Conservation (phyloP, 2,888 invertebrate genomes). For the Charanyca ferruginea region DNA sequence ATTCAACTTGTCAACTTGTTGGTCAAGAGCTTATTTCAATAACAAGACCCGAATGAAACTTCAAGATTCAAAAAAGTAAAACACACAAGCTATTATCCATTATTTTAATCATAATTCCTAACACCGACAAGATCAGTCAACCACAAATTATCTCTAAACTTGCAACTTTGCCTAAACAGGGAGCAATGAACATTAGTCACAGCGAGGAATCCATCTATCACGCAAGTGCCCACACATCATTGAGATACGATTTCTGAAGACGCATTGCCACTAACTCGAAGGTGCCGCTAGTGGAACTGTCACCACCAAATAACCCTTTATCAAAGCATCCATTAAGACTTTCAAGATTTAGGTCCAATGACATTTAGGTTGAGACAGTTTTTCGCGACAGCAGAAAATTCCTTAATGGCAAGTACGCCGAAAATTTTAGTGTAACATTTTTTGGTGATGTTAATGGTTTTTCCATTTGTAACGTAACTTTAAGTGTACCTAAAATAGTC, state of each 20-base stretch:
- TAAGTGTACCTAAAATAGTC: neutral
- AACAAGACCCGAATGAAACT: too few relatives aligned
- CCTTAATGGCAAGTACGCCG: neutral
- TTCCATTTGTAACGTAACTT: too few relatives aligned
- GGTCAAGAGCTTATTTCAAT: too few relatives aligned
- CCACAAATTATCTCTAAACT: constrained; percentile 32
- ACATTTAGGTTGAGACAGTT: constrained; percentile 1
- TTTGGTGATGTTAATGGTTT: neutral
- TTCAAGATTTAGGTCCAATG: constrained; percentile 20
- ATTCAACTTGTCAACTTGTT: too few relatives aligned
- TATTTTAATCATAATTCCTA: neutral
- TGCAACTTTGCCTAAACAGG: constrained; percentile 24
- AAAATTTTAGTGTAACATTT: neutral
- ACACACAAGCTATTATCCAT: too few relatives aligned
- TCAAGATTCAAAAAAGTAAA: too few relatives aligned
- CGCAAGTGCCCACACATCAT: constrained; percentile 51
- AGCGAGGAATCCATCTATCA: constrained; percentile 49
- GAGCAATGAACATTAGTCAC: constrained; percentile 47
- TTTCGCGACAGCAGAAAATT: constrained; percentile 3
- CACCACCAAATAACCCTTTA: constrained; percentile 46
- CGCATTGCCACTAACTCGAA: constrained; percentile 41
- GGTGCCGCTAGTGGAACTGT: constrained; percentile 42
- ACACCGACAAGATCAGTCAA: constrained; percentile 35
- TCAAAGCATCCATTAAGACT: constrained; percentile 45
- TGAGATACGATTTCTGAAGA: constrained; percentile 46